Evolutionary conservation across 2,113 vertebrate species (phyloP).

Genomic region (Siniperca chuatsi): DNA sequence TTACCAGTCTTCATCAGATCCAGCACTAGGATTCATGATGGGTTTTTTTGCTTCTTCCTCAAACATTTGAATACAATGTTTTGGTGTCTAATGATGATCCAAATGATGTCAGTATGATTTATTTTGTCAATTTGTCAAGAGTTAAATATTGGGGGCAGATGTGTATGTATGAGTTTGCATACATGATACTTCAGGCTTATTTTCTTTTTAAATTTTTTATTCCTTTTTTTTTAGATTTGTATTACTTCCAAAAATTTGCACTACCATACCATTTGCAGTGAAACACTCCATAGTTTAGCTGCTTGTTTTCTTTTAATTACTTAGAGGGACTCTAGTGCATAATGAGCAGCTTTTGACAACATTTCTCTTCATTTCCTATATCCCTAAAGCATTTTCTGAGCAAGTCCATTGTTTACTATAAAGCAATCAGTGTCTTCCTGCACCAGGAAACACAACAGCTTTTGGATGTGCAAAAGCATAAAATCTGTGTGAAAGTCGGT

Average conservation of each 20-base stretch:
- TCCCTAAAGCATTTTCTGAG: background rate
- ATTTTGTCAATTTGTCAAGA: background rate
- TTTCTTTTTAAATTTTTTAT: background rate
- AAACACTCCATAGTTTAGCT: background rate
- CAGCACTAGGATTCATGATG: background rate
- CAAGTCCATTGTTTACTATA: background rate
- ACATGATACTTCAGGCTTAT: background rate
- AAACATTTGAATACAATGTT: background rate
- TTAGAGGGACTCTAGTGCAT: background rate
- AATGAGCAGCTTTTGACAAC: background rate
- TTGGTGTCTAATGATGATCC: background rate
- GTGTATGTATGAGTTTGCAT: background rate
- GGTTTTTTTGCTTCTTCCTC: background rate
- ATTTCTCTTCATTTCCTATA: background rate
- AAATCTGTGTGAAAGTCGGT: background rate
- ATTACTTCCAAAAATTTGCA: background rate
- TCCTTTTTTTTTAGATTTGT: background rate
- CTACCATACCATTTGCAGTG: background rate
- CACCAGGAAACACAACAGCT: background rate
- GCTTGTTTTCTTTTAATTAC: background rate
- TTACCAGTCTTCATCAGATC: slow-evolving; percentile 2
- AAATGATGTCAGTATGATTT: too few species aligned
- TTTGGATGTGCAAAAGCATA: background rate
- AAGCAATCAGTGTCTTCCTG: background rate
- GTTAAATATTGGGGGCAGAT: background rate